A percentile compares a stretch with the other conserved stretches of the same genome.
Evolutionary conservation across 1,140 invertebrate species (phyloP).

Genomic region (Apis laboriosa): DNA sequence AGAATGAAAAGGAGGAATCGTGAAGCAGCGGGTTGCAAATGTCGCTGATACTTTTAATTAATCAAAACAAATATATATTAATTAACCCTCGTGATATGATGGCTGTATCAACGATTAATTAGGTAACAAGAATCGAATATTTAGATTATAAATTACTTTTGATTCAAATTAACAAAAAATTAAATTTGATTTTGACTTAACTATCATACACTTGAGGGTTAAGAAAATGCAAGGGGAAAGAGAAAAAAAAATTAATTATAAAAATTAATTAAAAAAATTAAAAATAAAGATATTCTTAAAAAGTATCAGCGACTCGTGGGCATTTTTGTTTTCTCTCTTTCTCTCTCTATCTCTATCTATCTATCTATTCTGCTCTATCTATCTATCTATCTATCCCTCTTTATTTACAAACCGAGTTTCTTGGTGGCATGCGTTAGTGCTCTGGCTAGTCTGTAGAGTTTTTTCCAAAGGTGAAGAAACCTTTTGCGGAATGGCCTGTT

Average conservation of each 20-base stretch:
- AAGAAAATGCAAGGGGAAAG: too few relatives aligned
- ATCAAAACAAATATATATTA: too few relatives aligned
- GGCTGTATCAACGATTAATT: too few relatives aligned
- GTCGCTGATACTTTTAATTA: conserved; percentile 33
- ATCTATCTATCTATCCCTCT: conserved; percentile 19
- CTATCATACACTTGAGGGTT: too few relatives aligned
- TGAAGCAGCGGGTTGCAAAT: conserved; percentile 47
- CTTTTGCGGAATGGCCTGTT: conserved; percentile 52
- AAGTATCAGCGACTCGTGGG: conserved; percentile 47
- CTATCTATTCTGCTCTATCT: conserved; percentile 21
- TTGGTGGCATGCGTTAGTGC: conserved; percentile 72
- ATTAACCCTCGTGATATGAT: too few relatives aligned
- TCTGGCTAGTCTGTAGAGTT: conserved; percentile 63
- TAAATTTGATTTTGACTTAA: too few relatives aligned
- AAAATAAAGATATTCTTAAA: conserved; percentile 13
- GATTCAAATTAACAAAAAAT: too few relatives aligned
- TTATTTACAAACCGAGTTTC: conserved; percentile 66
- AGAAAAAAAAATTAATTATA: background rate
- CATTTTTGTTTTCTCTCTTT: conserved; percentile 50
- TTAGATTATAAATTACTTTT: background rate
- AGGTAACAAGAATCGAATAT: background rate
- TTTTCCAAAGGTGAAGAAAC: conserved; percentile 36
- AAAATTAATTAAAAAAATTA: too few relatives aligned
- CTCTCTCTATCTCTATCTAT: conserved; percentile 18
- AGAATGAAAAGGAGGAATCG: conserved; percentile 21